Evolutionary conservation across 64 coral and sea anemone genomes (phyloP), one percentile per base, ranked within the genome.

Genomic region (Orbicella faveolata): DNA sequence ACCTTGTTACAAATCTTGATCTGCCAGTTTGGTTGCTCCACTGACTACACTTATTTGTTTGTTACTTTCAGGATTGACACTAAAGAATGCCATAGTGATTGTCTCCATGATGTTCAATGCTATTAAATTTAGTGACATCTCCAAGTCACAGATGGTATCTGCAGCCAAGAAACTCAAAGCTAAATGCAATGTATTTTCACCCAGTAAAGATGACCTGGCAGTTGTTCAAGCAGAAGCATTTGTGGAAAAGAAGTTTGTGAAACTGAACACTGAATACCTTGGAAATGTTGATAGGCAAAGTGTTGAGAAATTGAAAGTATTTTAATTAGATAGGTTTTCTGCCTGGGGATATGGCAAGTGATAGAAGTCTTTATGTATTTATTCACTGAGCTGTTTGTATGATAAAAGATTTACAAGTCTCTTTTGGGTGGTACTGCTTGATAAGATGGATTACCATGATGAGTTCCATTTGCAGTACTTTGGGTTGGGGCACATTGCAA

Each of bases 191-290:
- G 30, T 16, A 11, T 59, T 51, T 79, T 79, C 26, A 25, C 30
- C 10, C 52, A 79, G 6, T 57, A 79, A 57, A 79, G 77, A 79
- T 11, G 51, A 79, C 77, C 57, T 79, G 48, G 77, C 77, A 23
- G n/a, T 79, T 79, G 77, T 51, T 19, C 77, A 59, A 34, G 52
- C 77, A 61, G 20, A 25, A 1, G 57, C 30, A 79, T 79, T 79
- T 79, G 51, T 61, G 19, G 52, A 79, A 79, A 79, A 79, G 41
- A 79, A 79, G n/a, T 59, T 59, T 69, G 66, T 69, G 1, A 23
- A n/a, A 69, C n/a, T 69, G n/a, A 20, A n/a, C n/a, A 69, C 66
- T 69, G 66, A 69, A 79, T 53, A 79, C 30, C 77, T 79, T 79
- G 39, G 76, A 78, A 78, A 78, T 52, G 76, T 78, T 78, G 41